Evolutionary conservation across 2,113 vertebrate genomes (phyloP).

Genomic region (Thryonomys swinderianus): DNA sequence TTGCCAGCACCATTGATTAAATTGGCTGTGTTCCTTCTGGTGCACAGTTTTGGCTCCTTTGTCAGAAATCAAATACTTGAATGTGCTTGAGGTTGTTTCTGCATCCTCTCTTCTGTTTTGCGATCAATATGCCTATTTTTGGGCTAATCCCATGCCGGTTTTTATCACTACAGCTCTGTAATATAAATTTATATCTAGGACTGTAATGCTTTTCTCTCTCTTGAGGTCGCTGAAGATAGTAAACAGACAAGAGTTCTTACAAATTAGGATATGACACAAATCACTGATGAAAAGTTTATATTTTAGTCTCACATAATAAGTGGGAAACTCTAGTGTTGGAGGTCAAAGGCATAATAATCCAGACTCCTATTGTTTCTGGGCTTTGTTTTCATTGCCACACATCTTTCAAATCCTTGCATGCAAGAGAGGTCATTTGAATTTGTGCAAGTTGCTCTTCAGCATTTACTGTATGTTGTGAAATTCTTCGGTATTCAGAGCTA

Average conservation of each 20-base stretch:
- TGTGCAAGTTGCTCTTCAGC: neutral
- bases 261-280: neutral
- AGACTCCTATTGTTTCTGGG: neutral
- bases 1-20: neutral
- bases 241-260: neutral
- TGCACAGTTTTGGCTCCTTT: neutral
- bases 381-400: neutral
- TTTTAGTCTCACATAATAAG: neutral
- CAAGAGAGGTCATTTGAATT: neutral
- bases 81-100: neutral
- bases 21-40: neutral
- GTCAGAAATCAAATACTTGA: neutral
- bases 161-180: neutral
- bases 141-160: neutral
- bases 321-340: neutral
- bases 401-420: neutral
- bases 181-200: neutral
- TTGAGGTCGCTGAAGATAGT: neutral
- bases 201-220: neutral
- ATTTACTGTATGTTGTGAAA: slow-evolving; percentile 40
- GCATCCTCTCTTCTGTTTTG: neutral
- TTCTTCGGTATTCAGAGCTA: neutral
- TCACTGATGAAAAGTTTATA: neutral
- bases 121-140: neutral
- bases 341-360: neutral